Base-by-base conservation (phyloP, 2,113 vertebrate species). In the Ictalurus furcatus region DNA sequence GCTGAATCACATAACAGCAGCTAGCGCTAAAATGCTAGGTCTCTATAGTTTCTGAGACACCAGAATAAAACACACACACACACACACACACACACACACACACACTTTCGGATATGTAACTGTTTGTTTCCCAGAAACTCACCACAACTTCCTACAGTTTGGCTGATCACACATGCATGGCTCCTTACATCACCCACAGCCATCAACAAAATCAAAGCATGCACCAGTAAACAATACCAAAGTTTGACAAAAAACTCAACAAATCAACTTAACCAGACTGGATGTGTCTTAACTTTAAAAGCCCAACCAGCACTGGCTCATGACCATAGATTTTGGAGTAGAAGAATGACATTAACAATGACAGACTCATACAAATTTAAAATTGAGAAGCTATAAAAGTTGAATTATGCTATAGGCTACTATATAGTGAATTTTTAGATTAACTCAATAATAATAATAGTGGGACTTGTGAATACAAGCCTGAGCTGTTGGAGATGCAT, bases 151-250 rank as follows among this genome's bases (percentile, higher is more conserved):
- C 71, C 85, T 25, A 61, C 54, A 56, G 28, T 79, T 25, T 59
- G 23, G 14, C 21, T 34, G 14, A 59, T 40, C 85, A 4, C 1
- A 44, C 40, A 73, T 73, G 65, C 16, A 54, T 9, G 40, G 12
- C 25, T 78, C 56, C 58, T 79, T 11, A 79, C 56, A 28, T 86
- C 71, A 76, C n/a, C 84, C n/a, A 23, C 65, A 67, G n/a, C n/a
- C 44, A 58, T 34, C 3, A 30, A 30, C 48, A 71, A 78, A 74
- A 74, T 85, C 84, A 34, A 85, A 85, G 2, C 54, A 59, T 56
- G 34, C 11, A 11, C 3, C 73, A 11, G n/a, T 44, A 58, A 86
- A 86, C 54, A 61, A 86, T 17, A 7, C 30, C 58, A 28, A 30
- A 63, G 34, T 44, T 63, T 58, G 25, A 78, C 56, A 76, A 76